Evolutionary conservation across 2,888 invertebrate genomes (phyloP), one percentile per base, ranked within the genome.

Genomic region (Chrysodeixis includens): DNA sequence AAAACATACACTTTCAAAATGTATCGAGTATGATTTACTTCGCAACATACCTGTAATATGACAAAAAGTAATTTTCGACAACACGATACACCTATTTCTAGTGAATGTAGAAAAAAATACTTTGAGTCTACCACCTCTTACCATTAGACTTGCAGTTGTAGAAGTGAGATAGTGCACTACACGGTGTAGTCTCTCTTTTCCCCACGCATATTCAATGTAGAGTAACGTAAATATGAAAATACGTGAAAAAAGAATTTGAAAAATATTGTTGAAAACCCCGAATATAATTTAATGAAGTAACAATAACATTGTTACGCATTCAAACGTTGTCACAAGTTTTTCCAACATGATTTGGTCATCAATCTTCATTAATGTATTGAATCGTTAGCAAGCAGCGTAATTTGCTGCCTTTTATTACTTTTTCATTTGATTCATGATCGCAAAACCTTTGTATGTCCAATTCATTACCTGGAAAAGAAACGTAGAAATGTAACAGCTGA

Each of bases 381-480:
- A 49, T 49, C 10, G 12, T 10, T 20, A 49, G 18, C 8, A 2
- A n/a, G 16, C 46, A 18, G 20, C 18, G 10, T 49, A 49, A 49
- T 49, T 20, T 49, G 46, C 18, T 49, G 16, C 20, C 9, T 20
- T 49, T 4, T 10, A 10, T 49, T 49, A n/a, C 49, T 78, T 86
- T 69, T 89, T 91, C 88, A 88, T 91, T 71, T 90, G 89, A 68
- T 91, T 92, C 83, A 92, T 81, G 9, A 92, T 78, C 49, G 92
- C 92, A 62, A 90, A 91, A 35, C 88, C 88, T 80, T 91, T 89
- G 78, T 92, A 92, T 9, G 90, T 88, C 91, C 91, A 92, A 71
- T 92, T 90, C 90, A 92, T 89, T 56, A 89, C 85, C 90, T 91
- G 87, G 53, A 86, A 90, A 70, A 58, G 71, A 66, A 76, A 69